Base-by-base conservation (phyloP, 2,797 vertebrate species). In the Poecile montanus region DNA sequence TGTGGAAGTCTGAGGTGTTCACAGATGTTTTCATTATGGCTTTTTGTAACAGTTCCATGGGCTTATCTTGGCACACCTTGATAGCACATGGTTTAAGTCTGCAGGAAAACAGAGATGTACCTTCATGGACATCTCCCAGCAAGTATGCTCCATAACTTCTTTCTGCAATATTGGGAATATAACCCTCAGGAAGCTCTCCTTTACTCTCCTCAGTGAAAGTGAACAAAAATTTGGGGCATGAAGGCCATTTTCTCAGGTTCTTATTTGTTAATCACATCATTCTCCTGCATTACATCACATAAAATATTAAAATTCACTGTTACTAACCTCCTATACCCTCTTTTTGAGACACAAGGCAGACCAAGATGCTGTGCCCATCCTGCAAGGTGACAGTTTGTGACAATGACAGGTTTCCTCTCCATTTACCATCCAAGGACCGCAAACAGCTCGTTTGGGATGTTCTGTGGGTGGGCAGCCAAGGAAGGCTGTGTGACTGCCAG, bases 381-480 rank as follows among this genome's bases (percentile, higher is more conserved):
- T 78, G 17, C 22, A 51, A 47, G 5, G 5, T 1, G 2, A 25
- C 11, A 54, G 5, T 17, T 29, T 32, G 56, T 30, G 47, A 48
- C n/a, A 63, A 75, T 13, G 54, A 65, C 5, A 9, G 15, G 8
- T 76, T 79, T 70, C 25, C 79, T 79, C 78, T 56, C 17, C 20
- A 13, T n/a, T 85, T 40, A 8, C 23, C 22, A 5, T 5, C 7
- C 7, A 47, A 66, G 63, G 48, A 21, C 19, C 36, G 19, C 48
- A 44, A 40, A 70, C 0, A 0, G 11, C 32, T 38, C 1, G 0
- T 25, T 25, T 65, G 47, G 1, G 3, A 40, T 8, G 15, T 11
- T 75, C 42, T 30, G n/a, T 11, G 53, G 27, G 18, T 10, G 21
- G 32, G 73, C 21, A 42, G 20, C 57, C 81, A 56, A 76, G 57